phyloP scores from a whole-genome alignment of 2,113 vertebrate genomes.

The zebrafish (Danio rerio) region GRCz12tu NC_133183.1:18747001-18747500 shows the following conservation, averaged over 20 bases:
- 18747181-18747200: conserved; percentile 90
- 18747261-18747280: conserved; percentile 82
- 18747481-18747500: conserved; percentile 21
- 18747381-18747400: conserved; percentile 88
- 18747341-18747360: conserved; percentile 93
- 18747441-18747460: neutral
- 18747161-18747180: conserved; percentile 87
- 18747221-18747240: conserved; percentile 95
- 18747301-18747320: conserved; percentile 93
- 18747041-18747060: conserved; percentile 23
- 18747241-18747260: conserved; percentile 88
- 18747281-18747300: conserved; percentile 88
- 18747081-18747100: conserved; percentile 35
- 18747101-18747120: conserved; percentile 16
- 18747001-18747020: conserved; percentile 5
- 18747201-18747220: conserved; percentile 96
- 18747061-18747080: conserved; percentile 49
- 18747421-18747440: neutral
- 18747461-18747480: neutral
- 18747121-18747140: conserved; percentile 87
- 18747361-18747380: conserved; percentile 96
- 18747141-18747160: conserved; percentile 80
- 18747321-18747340: conserved; percentile 93
- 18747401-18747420: neutral
- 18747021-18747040: neutral